phyloP scores from a whole-genome alignment of 2,113 vertebrate species.

The Apodemus speciosus region DNA sequence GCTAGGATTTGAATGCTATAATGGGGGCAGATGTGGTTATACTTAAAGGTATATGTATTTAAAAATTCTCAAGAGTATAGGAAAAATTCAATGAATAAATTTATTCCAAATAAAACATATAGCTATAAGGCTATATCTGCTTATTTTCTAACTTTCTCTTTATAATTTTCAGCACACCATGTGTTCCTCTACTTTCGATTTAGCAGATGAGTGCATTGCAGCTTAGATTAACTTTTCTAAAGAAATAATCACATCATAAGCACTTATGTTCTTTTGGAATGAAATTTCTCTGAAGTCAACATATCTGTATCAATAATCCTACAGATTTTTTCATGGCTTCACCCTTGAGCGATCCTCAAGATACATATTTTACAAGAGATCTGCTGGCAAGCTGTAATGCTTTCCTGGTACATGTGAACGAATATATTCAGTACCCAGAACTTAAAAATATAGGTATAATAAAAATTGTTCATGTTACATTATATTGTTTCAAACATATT shows the following conservation, averaged over 20 bases:
- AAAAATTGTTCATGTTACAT: background rate
- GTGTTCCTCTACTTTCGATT: background rate
- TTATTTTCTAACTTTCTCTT: background rate
- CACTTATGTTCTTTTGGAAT: background rate
- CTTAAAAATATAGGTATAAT: too few species aligned
- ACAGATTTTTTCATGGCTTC: background rate
- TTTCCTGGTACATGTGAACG: background rate
- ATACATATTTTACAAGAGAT: background rate
- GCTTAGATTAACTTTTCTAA: background rate
- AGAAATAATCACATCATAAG: background rate
- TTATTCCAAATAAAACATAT: background rate
- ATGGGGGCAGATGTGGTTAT: too few species aligned
- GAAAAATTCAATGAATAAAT: background rate
- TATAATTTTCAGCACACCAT: background rate
- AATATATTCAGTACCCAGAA: background rate
- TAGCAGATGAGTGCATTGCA: background rate
- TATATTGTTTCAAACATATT: background rate
- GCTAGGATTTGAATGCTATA: background rate
- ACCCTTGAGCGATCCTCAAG: background rate
- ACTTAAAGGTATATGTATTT: fast-evolving
- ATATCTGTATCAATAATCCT: too few species aligned
- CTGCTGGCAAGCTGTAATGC: background rate
- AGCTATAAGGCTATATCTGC: background rate
- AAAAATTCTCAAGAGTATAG: background rate
- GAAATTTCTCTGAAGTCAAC: background rate